These are phyloP conservation scores for Parthenolecanium corni DNA, from an alignment of 2,888 invertebrate species.

Conservation along the genomic window DNA sequence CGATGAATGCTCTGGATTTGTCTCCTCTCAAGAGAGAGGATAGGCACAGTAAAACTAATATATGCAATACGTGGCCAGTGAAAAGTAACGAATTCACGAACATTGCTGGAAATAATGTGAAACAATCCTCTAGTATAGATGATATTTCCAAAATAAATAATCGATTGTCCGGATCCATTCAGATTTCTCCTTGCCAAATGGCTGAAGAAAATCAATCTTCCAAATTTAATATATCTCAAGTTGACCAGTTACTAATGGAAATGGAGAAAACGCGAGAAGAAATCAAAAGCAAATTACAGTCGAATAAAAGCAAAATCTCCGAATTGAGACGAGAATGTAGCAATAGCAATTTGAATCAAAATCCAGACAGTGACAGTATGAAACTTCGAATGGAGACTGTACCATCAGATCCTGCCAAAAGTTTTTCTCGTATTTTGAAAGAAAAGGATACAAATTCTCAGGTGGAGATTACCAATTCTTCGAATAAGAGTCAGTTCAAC, in stretches of 20 bases:
- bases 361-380: neutral
- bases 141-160: no score
- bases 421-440: neutral
- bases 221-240: constrained; percentile 14
- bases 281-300: constrained; percentile 9
- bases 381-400: neutral
- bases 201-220: neutral
- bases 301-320: constrained; percentile 13
- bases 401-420: neutral
- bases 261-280: constrained; percentile 18
- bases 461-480: neutral
- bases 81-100: neutral
- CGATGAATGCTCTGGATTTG: no score
- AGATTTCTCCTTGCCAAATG: no score
- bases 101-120: neutral
- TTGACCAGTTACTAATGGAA: constrained; percentile 14
- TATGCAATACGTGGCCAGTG: constrained; percentile 11
- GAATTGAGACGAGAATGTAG: constrained; percentile 1
- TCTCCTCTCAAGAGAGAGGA: no score
- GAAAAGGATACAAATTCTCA: neutral
- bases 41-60: neutral
- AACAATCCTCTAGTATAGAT: no score
- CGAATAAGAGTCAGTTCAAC: neutral
- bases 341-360: neutral
- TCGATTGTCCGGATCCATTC: no score